Percentiles rank a stretch among this genome's conserved stretches.
Evolutionary conservation across 2,113 vertebrate genomes (phyloP).

Genomic region (Eupsittula cactorum): DNA sequence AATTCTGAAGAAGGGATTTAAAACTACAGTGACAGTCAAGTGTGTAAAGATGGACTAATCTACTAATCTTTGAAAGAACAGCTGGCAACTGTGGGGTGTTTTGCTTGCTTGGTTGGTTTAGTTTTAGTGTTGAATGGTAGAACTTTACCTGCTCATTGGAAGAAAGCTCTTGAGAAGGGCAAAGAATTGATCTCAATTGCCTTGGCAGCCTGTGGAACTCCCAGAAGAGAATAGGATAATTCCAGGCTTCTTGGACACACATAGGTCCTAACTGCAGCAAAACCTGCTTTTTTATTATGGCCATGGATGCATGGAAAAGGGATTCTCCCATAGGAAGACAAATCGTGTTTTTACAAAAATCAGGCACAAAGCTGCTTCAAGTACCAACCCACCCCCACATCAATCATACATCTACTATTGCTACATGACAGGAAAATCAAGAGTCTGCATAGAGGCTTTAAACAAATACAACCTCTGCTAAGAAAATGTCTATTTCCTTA

Average conservation of each 20-base stretch:
- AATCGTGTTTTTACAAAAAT: neutral
- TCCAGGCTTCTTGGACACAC: neutral
- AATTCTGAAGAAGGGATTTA: neutral
- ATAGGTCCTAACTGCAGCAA: neutral
- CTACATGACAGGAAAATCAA: fast-evolving
- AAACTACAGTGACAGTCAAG: neutral
- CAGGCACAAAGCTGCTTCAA: neutral
- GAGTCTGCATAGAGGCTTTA: neutral
- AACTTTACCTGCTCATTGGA: neutral
- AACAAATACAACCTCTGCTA: neutral
- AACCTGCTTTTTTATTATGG: neutral
- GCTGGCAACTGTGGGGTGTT: fast-evolving
- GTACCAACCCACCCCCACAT: neutral
- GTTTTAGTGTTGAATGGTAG: neutral
- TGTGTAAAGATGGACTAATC: neutral
- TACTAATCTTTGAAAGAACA: neutral
- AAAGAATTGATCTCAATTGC: neutral
- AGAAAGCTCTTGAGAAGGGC: neutral
- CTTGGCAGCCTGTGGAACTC: neutral
- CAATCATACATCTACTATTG: neutral
- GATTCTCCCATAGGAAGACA: neutral
- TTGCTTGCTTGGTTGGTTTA: neutral
- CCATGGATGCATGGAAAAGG: neutral
- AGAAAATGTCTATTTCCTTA: neutral
- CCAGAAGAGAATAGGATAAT: neutral